A percentile compares a stretch with the other conserved stretches of the same genome.
Evolutionary conservation across 1,140 invertebrate species (phyloP).

Genomic region (Platorchestia sp.): DNA sequence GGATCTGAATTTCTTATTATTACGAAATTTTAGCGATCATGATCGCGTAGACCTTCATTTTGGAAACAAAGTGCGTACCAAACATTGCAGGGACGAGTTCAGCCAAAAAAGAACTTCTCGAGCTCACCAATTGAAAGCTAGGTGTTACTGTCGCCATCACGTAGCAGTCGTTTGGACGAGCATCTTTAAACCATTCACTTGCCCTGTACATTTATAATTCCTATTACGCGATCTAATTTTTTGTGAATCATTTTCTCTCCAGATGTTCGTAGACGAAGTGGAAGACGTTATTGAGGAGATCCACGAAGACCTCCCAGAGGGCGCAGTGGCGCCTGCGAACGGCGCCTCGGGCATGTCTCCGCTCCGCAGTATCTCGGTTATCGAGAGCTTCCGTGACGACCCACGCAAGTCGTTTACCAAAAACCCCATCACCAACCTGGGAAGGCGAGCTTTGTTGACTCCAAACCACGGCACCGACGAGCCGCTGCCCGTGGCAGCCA

Average conservation of each 20-base stretch:
- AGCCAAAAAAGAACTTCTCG: no score
- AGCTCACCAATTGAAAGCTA: background rate
- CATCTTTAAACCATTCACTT: background rate
- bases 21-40: no score
- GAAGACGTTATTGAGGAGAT: background rate
- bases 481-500: background rate
- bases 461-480: background rate
- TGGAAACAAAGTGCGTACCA: no score
- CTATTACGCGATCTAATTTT: background rate
- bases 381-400: background rate
- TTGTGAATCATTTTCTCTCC: background rate
- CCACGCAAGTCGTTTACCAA: background rate
- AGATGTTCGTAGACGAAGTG: conserved; percentile 21
- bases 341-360: background rate
- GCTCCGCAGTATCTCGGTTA: background rate
- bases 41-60: no score
- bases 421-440: background rate
- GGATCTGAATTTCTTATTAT: no score
- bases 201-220: background rate
- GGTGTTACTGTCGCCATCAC: background rate
- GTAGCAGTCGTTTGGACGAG: background rate
- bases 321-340: background rate
- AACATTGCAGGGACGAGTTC: no score
- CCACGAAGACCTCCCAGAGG: background rate
- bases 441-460: background rate